Evolutionary conservation across 1,140 invertebrate genomes (phyloP).

Genomic region (Nasonia giraulti): DNA sequence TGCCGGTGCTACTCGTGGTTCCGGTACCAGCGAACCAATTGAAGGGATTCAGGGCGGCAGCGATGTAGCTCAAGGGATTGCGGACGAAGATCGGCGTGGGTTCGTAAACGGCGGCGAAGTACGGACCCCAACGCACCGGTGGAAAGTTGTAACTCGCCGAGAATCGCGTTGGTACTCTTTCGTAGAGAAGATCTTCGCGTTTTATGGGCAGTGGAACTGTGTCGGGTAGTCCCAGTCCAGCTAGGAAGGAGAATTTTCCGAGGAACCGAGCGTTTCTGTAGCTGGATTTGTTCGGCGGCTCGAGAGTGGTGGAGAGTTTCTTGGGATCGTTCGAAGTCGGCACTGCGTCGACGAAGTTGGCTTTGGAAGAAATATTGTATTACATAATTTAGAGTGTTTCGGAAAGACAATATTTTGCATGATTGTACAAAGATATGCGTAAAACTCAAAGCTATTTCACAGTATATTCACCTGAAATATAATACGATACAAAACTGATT

Average conservation of each 20-base stretch:
- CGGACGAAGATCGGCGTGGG: conserved; percentile 54
- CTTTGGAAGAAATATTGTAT: not conserved
- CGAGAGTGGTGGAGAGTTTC: not conserved
- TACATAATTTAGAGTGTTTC: not conserved
- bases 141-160: conserved; percentile 15
- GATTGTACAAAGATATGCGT: too few species aligned
- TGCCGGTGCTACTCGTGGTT: not conserved
- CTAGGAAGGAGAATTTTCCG: conserved; percentile 63
- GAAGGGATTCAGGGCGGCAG: conserved; percentile 39
- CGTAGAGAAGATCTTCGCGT: not conserved
- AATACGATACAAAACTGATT: too few species aligned
- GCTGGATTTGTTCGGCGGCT: conserved; percentile 16
- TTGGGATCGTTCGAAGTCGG: not conserved
- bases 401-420: too few species aligned
- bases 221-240: conserved; percentile 58
- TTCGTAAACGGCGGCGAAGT: conserved; percentile 62
- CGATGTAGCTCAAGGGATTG: conserved; percentile 32
- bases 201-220: not conserved
- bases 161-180: not conserved
- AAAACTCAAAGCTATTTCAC: too few species aligned
- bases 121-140: conserved; percentile 54
- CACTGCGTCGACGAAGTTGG: not conserved
- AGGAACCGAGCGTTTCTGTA: conserved; percentile 57
- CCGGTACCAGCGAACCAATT: conserved; percentile 43
- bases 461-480: too few species aligned